Percentiles rank a stretch among this genome's conserved stretches.
Conservation (phyloP, 64 coral and sea anemone genomes). For the Pocillopora verrucosa region DNA sequence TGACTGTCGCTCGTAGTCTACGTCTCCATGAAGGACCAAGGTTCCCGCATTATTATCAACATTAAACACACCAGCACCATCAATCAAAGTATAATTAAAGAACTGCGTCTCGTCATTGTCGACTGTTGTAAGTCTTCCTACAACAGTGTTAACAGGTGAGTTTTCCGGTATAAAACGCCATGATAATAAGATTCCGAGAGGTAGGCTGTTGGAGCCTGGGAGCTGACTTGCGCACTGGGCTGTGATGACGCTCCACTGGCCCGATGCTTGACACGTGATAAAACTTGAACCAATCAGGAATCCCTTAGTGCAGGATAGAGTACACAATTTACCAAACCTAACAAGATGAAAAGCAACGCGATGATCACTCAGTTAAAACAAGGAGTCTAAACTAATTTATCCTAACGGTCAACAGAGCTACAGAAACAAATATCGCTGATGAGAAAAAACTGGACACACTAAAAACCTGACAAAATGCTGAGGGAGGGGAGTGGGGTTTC, state of each 20-base stretch:
- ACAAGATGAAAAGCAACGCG: not conserved
- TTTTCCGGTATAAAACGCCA: conserved; percentile 63
- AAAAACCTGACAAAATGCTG: not conserved
- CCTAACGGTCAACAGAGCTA: too few species aligned
- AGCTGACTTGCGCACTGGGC: conserved; percentile 48
- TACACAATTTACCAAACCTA: conserved; percentile 58
- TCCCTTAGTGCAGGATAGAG: conserved; percentile 52
- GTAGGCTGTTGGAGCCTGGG: conserved; percentile 64
- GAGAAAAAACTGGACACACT: too few species aligned
- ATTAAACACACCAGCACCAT: conserved; percentile 55
- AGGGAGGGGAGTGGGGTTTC: too few species aligned
- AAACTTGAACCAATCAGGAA: conserved; percentile 55
- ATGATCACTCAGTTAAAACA: not conserved
- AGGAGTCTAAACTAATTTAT: too few species aligned
- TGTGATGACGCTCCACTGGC: conserved; percentile 60
- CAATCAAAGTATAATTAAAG: conserved; percentile 54
- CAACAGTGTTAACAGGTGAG: conserved; percentile 22
- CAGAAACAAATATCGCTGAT: too few species aligned
- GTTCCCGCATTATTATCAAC: conserved; percentile 37
- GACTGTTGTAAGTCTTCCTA: conserved; percentile 65
- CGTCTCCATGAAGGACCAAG: conserved; percentile 45
- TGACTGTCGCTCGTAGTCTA: conserved; percentile 73
- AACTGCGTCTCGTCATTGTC: conserved; percentile 61
- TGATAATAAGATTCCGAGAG: conserved; percentile 62
- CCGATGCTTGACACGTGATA: conserved; percentile 58